Percentiles rank a stretch among this genome's conserved stretches.
phyloP scores from a whole-genome alignment of 1,140 invertebrate genomes.

The Uloborus diversus region DNA sequence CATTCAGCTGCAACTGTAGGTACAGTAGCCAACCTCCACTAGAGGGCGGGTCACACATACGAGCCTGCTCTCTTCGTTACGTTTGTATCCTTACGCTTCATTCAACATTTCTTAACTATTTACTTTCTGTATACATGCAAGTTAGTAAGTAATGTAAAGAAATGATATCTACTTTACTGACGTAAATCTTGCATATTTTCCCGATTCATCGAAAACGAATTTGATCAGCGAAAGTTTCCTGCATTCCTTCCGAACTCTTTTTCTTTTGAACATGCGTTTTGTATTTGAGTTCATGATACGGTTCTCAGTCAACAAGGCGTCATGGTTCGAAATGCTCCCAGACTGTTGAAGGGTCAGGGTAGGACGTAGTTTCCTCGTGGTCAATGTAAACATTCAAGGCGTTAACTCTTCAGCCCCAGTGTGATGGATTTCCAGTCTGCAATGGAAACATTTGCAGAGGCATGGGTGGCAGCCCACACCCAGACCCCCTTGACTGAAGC shows the following conservation, averaged over 20 bases:
- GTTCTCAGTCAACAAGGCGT: conserved; percentile 54
- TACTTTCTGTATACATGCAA: conserved; percentile 47
- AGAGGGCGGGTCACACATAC: conserved; percentile 44
- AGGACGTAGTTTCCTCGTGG: conserved; percentile 42
- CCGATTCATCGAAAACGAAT: no score
- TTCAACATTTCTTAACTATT: conserved; percentile 35
- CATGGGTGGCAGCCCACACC: conserved; percentile 93
- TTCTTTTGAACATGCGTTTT: conserved; percentile 45
- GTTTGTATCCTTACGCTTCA: conserved; percentile 53
- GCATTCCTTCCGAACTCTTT: conserved; percentile 16
- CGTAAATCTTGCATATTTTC: no score
- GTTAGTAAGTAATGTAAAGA: no score
- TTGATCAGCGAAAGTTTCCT: no score
- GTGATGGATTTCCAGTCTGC: conserved; percentile 95
- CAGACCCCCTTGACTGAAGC: conserved; percentile 69
- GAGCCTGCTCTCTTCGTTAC: conserved; percentile 37
- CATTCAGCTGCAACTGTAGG: conserved; percentile 3
- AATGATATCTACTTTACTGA: no score
- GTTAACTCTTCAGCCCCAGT: conserved; percentile 29
- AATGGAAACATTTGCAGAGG: conserved; percentile 96
- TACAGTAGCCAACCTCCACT: conserved; percentile 20
- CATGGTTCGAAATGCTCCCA: conserved; percentile 50
- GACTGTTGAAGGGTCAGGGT: conserved; percentile 49
- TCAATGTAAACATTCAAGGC: conserved; percentile 53
- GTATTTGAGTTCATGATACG: conserved; percentile 35